phyloP scores from a whole-genome alignment of 2,888 invertebrate species.

The Melinaea menophilus region DNA sequence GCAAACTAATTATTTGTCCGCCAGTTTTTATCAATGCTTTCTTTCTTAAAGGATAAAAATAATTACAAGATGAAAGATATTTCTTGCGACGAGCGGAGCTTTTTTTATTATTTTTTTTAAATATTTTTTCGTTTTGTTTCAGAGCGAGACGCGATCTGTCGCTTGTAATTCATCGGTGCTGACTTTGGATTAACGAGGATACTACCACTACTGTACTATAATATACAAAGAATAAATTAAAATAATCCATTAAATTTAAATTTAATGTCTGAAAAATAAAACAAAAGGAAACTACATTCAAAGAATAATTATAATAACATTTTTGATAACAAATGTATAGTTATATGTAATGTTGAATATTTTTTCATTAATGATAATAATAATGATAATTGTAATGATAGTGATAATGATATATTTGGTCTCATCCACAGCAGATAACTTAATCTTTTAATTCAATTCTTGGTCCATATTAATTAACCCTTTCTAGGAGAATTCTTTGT shows the following conservation, averaged over 20 bases:
- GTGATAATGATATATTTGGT: neutral
- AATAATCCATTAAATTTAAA: neutral
- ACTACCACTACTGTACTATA: neutral
- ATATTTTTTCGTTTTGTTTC: constrained; percentile 50
- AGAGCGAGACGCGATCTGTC: constrained; percentile 64
- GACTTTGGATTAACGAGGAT: constrained; percentile 40
- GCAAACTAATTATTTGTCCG: constrained; percentile 63
- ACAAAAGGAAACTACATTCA: too few species aligned
- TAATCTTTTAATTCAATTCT: constrained; percentile 65
- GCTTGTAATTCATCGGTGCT: constrained; percentile 60
- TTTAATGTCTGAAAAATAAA: neutral
- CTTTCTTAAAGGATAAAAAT: constrained; percentile 75
- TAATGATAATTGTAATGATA: constrained; percentile 13
- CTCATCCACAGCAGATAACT: constrained; percentile 45
- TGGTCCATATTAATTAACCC: constrained; percentile 70
- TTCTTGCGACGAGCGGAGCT: constrained; percentile 38
- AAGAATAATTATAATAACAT: too few species aligned
- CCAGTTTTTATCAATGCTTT: constrained; percentile 52
- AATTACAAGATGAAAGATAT: constrained; percentile 75
- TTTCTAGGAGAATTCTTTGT: constrained; percentile 64
- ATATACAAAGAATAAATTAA: neutral
- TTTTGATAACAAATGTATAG: too few species aligned
- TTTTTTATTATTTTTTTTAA: constrained; percentile 45
- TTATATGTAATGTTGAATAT: too few species aligned
- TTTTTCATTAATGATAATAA: constrained; percentile 6